These are phyloP conservation scores for Leptopilina clavipes DNA, from an alignment of 1,140 invertebrate genomes.

Conservation along the genomic window DNA sequence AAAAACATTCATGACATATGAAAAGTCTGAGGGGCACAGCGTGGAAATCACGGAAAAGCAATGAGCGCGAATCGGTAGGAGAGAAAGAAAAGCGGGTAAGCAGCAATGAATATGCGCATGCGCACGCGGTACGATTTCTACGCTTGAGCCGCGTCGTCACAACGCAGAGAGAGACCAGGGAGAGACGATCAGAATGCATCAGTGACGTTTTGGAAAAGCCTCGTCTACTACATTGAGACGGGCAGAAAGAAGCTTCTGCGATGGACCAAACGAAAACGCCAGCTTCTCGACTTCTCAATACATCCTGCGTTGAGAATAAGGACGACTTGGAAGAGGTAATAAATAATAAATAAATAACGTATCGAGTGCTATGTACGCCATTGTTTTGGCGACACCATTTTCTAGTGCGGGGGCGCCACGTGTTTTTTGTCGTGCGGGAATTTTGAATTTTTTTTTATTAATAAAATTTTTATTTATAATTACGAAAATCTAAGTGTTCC, in stretches of 20 bases:
- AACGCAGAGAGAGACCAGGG: conserved; percentile 46
- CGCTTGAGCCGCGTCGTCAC: conserved; percentile 34
- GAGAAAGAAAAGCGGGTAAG: conserved; percentile 5
- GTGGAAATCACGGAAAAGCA: background rate
- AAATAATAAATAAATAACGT: conserved; percentile 68
- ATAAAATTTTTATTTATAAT: background rate
- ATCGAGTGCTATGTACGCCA: conserved; percentile 69
- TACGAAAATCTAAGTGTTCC: too few species aligned
- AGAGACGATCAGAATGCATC: conserved; percentile 72
- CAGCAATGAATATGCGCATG: background rate
- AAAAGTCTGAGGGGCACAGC: background rate
- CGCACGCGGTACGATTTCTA: background rate
- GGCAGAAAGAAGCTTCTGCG: conserved; percentile 45
- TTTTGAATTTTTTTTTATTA: conserved; percentile 56
- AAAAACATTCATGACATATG: too few species aligned
- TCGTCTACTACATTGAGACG: conserved; percentile 53
- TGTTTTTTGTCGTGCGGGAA: conserved; percentile 55
- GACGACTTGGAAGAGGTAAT: conserved; percentile 89
- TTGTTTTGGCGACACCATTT: conserved; percentile 69
- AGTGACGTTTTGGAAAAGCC: conserved; percentile 67
- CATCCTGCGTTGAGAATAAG: conserved; percentile 85
- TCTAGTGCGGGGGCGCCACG: conserved; percentile 59
- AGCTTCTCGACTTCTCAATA: conserved; percentile 74
- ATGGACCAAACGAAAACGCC: conserved; percentile 70
- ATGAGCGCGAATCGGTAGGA: background rate